Conservation (phyloP, 2,888 invertebrate species). For the Lithosia quadra region DNA sequence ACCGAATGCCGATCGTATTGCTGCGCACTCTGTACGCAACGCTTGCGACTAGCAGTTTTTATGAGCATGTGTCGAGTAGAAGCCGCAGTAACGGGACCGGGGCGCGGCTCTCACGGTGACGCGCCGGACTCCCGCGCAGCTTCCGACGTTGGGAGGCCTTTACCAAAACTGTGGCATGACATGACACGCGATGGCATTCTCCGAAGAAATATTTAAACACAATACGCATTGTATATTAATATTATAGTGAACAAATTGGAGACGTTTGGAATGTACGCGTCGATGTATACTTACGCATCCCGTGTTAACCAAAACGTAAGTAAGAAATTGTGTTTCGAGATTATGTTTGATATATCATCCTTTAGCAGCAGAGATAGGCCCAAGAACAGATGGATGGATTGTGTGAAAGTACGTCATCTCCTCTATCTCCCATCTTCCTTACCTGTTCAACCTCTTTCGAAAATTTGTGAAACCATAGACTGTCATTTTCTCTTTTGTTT, state of each 20-base stretch:
- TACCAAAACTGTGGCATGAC: not conserved
- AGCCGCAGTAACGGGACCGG: constrained; percentile 39
- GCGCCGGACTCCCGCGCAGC: constrained; percentile 17
- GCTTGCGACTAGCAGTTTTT: constrained; percentile 24
- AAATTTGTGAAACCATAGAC: no score
- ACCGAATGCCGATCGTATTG: constrained; percentile 46
- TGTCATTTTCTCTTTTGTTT: no score
- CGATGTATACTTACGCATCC: no score
- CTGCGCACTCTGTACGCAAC: constrained; percentile 5
- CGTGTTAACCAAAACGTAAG: no score
- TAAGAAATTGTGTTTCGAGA: no score
- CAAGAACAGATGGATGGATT: not conserved
- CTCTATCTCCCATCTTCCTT: no score
- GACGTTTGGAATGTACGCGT: no score
- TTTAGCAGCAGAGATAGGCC: no score
- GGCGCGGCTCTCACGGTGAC: constrained; percentile 5
- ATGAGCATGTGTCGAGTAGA: constrained; percentile 22
- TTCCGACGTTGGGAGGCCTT: constrained; percentile 2
- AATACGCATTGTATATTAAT: no score
- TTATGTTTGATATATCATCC: no score
- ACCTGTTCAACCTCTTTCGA: no score
- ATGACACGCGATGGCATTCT: not conserved
- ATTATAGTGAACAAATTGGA: no score
- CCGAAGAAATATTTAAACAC: not conserved
- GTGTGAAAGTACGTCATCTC: not conserved